These are phyloP conservation scores for Holacanthus passer DNA, from an alignment of 2,113 vertebrate species.

Conservation along the genomic window DNA sequence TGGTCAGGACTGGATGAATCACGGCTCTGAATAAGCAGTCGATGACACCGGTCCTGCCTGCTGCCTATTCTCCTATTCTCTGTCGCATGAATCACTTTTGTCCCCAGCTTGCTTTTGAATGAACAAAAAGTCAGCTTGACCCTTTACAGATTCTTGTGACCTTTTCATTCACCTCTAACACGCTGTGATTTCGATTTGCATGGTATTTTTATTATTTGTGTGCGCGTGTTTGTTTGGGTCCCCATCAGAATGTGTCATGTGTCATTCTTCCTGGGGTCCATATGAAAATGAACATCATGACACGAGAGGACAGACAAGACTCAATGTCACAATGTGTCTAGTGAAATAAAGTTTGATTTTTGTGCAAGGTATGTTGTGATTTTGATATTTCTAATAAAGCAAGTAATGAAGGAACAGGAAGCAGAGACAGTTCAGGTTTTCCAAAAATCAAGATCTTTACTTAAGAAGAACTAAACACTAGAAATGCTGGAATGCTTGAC, in stretches of 20 bases:
- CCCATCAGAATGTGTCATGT: neutral
- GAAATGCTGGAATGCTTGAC: no score
- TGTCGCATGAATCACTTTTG: neutral
- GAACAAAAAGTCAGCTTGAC: constrained; percentile 3
- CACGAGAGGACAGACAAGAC: neutral
- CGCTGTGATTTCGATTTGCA: neutral
- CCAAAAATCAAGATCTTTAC: no score
- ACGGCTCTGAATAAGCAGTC: neutral
- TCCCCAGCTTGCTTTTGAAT: neutral
- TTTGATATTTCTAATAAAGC: no score
- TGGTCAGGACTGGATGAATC: constrained; percentile 6
- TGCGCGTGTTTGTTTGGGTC: neutral
- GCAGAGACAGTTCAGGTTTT: no score
- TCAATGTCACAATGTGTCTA: no score
- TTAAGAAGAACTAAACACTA: no score
- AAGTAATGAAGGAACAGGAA: no score
- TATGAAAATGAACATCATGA: neutral
- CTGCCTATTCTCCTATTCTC: neutral
- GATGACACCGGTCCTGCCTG: neutral
- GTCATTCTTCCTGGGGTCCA: no score
- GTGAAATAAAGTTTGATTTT: no score
- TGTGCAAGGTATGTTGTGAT: no score
- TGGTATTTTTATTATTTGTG: neutral
- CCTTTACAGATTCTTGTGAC: neutral
- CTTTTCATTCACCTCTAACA: neutral